Percentiles rank a stretch among this genome's conserved stretches.
phyloP scores from a whole-genome alignment of 2,888 invertebrate genomes.

The Lasius platythorax region DNA sequence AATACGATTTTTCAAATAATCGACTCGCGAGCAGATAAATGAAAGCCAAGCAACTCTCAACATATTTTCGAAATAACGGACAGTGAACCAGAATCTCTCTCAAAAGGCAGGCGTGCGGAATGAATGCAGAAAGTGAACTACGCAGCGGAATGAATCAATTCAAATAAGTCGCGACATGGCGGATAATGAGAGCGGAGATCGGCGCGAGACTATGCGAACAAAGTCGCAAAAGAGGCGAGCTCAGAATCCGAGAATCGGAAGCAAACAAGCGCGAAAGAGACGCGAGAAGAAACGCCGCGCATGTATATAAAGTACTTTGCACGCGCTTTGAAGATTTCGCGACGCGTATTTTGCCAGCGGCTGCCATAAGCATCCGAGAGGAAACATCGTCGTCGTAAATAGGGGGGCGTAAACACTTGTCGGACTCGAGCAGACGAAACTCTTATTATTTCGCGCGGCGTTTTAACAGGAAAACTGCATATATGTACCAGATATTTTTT shows the following conservation, averaged over 20 bases:
- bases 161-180: slow-evolving; percentile 35
- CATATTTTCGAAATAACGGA: background rate
- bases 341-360: slow-evolving; percentile 65
- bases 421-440: slow-evolving; percentile 74
- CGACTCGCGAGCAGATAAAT: background rate
- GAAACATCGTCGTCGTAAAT: slow-evolving; percentile 75
- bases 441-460: slow-evolving; percentile 78
- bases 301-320: slow-evolving; percentile 58
- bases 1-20: background rate
- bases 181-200: slow-evolving; percentile 42
- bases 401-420: slow-evolving; percentile 68
- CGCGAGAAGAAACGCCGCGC: slow-evolving; percentile 43
- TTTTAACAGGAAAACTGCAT: slow-evolving; percentile 54
- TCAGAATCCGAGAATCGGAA: slow-evolving; percentile 33
- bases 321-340: slow-evolving; percentile 59
- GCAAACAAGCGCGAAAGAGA: slow-evolving; percentile 27
- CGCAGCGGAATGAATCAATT: slow-evolving; percentile 37
- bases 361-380: slow-evolving; percentile 62
- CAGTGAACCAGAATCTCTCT: background rate
- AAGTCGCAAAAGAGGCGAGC: slow-evolving; percentile 40
- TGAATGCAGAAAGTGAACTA: background rate
- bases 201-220: slow-evolving; percentile 4
- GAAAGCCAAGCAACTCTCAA: slow-evolving; percentile 19
- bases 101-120: background rate
- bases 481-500: slow-evolving; percentile 59